These are phyloP conservation scores for Polydrusus tereticollis DNA, from an alignment of 2,888 invertebrate species.

Conservation along the genomic window DNA sequence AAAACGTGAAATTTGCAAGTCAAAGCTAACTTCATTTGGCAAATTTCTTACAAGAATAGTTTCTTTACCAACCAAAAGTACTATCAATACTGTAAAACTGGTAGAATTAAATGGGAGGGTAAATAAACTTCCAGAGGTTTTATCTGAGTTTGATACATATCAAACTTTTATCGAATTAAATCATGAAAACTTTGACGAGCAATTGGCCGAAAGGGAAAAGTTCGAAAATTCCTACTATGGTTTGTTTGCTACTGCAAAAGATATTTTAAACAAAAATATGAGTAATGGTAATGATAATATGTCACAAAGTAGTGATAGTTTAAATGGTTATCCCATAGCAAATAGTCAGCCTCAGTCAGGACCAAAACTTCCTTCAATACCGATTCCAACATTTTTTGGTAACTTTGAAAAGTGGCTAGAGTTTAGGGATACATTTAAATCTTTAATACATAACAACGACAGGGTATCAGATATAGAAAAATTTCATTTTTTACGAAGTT, in stretches of 20 bases:
- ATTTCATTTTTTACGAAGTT: not conserved
- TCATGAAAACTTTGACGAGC: not conserved
- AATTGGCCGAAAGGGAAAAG: not conserved
- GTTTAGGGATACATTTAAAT: no score
- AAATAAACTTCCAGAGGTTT: not conserved
- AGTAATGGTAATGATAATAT: not conserved
- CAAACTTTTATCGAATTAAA: no score
- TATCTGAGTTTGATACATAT: no score
- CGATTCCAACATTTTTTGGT: slow-evolving; percentile 2
- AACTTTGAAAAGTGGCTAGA: no score
- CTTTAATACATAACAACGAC: slow-evolving; percentile 1
- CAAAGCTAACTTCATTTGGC: not conserved
- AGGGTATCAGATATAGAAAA: not conserved
- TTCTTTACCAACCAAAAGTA: not conserved
- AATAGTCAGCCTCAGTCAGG: not conserved
- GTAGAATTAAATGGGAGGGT: not conserved
- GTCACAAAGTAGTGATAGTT: not conserved
- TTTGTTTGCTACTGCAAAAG: no score
- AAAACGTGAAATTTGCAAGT: not conserved
- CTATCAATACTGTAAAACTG: not conserved
- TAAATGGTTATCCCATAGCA: not conserved
- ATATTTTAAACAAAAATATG: not conserved
- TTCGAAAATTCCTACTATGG: no score
- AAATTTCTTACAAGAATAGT: not conserved
- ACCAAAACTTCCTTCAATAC: slow-evolving; percentile 1